Evolutionary conservation across 2,888 invertebrate genomes (phyloP).

Genomic region (Neoaliturus tenellus): DNA sequence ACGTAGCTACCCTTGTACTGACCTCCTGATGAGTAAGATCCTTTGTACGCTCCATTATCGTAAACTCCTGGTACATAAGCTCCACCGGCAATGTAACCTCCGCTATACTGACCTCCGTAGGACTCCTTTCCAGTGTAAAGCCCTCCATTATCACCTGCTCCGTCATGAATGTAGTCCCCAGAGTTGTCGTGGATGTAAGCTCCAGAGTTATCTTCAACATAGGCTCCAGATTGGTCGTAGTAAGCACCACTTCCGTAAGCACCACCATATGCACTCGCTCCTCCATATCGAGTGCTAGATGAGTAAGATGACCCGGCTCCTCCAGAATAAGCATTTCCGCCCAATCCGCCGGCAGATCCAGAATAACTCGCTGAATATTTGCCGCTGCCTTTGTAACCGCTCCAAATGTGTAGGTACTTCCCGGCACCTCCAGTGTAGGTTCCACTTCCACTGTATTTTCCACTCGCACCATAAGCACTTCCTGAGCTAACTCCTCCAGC

Average conservation of each 20-base stretch:
- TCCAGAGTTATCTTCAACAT: constrained; percentile 62
- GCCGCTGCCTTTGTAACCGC: constrained; percentile 6
- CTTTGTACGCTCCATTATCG: constrained; percentile 28
- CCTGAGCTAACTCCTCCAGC: constrained; percentile 25
- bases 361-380: constrained; percentile 33
- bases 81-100: constrained; percentile 26
- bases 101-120: constrained; percentile 38
- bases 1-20: constrained; percentile 49
- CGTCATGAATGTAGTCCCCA: constrained; percentile 63
- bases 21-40: constrained; percentile 35
- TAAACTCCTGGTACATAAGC: constrained; percentile 26
- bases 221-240: constrained; percentile 70
- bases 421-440: not conserved
- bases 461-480: not conserved
- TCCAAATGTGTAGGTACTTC: not conserved
- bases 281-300: constrained; percentile 49
- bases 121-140: constrained; percentile 57
- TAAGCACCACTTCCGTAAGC: constrained; percentile 36
- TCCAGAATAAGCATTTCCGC: constrained; percentile 57
- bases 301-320: constrained; percentile 57
- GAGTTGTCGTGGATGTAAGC: constrained; percentile 62
- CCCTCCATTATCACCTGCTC: constrained; percentile 62
- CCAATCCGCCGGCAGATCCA: constrained; percentile 32
- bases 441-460: constrained; percentile 17
- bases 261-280: constrained; percentile 30